Conservation (phyloP, 1,140 invertebrate species). For the Trialeurodes vaporariorum region DNA sequence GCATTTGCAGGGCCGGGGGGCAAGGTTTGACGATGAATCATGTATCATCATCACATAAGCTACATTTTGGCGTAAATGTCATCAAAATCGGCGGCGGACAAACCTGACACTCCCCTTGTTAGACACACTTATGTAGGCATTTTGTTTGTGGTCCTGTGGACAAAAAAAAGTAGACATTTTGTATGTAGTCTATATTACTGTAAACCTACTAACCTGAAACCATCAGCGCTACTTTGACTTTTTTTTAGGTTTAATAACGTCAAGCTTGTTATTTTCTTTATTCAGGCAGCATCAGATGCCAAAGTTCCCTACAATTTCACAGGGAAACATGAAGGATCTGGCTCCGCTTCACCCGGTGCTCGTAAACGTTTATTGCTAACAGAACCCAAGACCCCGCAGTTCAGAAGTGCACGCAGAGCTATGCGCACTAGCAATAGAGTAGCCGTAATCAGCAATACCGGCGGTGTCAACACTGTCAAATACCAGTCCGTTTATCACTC, state of each 20-base stretch:
- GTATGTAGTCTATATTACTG: neutral
- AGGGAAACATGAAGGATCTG: conserved; percentile 26
- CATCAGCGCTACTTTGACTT: neutral
- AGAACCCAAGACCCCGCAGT: conserved; percentile 15
- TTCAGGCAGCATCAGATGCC: conserved; percentile 5
- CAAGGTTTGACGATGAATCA: too few species aligned
- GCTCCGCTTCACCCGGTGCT: conserved; percentile 12
- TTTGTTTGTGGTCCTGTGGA: too few species aligned
- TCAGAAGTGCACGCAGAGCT: conserved; percentile 2
- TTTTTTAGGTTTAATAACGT: conserved; percentile 16
- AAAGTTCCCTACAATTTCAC: conserved; percentile 22
- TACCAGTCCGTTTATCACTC: neutral
- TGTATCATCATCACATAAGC: too few species aligned
- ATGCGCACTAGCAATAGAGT: conserved; percentile 17
- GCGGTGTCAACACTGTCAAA: conserved; percentile 12
- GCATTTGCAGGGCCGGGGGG: too few species aligned
- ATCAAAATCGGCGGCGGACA: neutral
- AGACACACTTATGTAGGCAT: neutral
- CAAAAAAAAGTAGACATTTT: too few species aligned
- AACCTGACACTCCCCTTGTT: neutral
- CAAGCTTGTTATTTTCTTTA: conserved; percentile 29
- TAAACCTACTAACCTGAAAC: neutral
- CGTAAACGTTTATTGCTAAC: neutral
- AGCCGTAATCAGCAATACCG: conserved; percentile 15
- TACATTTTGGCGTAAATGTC: too few species aligned